Percentiles rank a stretch among this genome's conserved stretches.
Conservation (phyloP, 2,797 vertebrate genomes). For the Forpus xanthops region DNA sequence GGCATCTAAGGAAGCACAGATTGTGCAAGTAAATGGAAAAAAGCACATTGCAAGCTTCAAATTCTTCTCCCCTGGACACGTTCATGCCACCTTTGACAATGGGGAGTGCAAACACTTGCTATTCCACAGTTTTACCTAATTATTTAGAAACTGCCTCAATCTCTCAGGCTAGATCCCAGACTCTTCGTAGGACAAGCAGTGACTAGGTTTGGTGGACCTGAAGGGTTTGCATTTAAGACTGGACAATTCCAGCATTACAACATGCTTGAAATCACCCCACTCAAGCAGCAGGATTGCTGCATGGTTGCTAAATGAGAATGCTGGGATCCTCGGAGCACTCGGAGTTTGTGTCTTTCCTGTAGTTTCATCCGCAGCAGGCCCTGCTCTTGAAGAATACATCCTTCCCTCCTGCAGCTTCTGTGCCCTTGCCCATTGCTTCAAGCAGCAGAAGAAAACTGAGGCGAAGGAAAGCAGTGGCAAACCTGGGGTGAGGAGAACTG, state of each 20-base stretch:
- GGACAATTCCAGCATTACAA: not conserved
- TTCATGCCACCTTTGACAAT: not conserved
- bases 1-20: not conserved
- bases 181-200: not conserved
- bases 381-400: not conserved
- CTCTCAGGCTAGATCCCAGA: not conserved
- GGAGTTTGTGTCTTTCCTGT: not conserved
- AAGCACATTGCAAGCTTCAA: not conserved
- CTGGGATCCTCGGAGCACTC: not conserved
- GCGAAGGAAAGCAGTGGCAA: not conserved
- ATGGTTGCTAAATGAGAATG: not conserved
- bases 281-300: not conserved
- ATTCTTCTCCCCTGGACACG: not conserved
- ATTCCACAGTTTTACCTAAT: not conserved
- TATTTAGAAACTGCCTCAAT: not conserved
- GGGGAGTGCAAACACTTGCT: rapidly evolving
- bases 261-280: not conserved
- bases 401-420: not conserved
- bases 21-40: not conserved
- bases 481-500: not conserved
- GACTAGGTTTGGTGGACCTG: not conserved
- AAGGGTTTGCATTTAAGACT: not conserved
- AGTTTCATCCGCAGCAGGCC: not conserved
- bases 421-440: not conserved
- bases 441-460: not conserved